Percentiles rank a stretch among this genome's conserved stretches.
phyloP scores from a whole-genome alignment of 2,797 vertebrate species.

The Smutsia temminckii region DNA sequence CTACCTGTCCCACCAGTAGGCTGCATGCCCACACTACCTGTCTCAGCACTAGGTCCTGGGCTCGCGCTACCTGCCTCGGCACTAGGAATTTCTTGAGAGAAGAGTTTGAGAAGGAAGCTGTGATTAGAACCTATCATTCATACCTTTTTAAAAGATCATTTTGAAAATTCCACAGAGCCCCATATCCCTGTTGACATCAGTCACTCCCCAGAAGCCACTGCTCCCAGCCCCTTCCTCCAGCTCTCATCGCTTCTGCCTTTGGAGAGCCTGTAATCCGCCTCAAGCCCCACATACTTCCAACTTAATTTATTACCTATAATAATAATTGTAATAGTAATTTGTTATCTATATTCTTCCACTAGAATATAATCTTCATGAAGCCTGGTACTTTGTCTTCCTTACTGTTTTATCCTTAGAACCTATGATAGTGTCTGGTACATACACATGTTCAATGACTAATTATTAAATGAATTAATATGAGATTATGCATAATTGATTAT shows the following conservation, averaged over 20 bases:
- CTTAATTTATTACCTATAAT: too few relatives aligned
- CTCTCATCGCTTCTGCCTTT: background rate
- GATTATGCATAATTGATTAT: background rate
- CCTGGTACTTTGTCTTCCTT: background rate
- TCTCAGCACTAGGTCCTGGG: too few relatives aligned
- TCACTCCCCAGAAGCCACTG: background rate
- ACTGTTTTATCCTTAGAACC: background rate
- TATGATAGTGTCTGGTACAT: background rate
- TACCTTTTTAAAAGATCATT: background rate
- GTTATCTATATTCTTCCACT: background rate
- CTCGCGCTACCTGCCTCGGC: fast-evolving
- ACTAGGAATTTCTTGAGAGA: background rate
- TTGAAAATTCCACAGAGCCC: background rate
- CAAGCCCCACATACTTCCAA: background rate
- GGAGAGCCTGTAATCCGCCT: background rate
- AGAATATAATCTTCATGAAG: background rate
- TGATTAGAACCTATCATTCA: background rate
- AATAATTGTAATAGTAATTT: background rate
- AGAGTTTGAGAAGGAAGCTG: background rate
- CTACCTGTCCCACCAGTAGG: too few relatives aligned
- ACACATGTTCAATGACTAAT: background rate
- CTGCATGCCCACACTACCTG: too few relatives aligned
- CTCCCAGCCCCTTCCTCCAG: background rate
- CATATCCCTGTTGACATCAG: background rate
- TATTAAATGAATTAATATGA: background rate